Conservation (phyloP, 2,797 vertebrate species). For the Balearica regulorum region DNA sequence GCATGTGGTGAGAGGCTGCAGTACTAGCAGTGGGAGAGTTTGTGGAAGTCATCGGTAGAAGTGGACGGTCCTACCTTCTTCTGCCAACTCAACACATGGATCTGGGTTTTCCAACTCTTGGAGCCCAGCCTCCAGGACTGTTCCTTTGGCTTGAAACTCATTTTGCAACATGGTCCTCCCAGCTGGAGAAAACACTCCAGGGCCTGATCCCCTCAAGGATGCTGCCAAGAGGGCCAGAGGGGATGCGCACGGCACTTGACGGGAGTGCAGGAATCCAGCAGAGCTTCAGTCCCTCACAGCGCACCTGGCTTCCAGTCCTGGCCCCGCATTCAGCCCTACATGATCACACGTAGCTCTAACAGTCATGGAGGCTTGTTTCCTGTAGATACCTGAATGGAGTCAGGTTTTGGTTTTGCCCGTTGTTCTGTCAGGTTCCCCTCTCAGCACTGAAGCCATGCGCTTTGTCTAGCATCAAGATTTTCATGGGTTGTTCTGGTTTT, state of each 20-base stretch:
- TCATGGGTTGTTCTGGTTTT: too few relatives aligned
- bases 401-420: not conserved
- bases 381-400: not conserved
- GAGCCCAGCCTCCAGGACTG: not conserved
- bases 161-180: not conserved
- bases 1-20: not conserved
- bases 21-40: not conserved
- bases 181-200: not conserved
- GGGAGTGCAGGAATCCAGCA: not conserved
- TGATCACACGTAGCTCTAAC: not conserved
- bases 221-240: not conserved
- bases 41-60: not conserved
- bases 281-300: not conserved
- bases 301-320: not conserved
- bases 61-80: not conserved
- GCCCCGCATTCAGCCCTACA: not conserved
- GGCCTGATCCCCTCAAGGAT: rapidly evolving
- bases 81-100: rapidly evolving
- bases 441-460: not conserved
- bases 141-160: not conserved
- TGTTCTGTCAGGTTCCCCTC: not conserved
- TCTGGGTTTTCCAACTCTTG: not conserved
- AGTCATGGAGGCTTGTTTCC: not conserved
- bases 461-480: not conserved
- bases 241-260: not conserved